Conservation (phyloP, 2,113 vertebrate genomes). For the Garra rufa region DNA sequence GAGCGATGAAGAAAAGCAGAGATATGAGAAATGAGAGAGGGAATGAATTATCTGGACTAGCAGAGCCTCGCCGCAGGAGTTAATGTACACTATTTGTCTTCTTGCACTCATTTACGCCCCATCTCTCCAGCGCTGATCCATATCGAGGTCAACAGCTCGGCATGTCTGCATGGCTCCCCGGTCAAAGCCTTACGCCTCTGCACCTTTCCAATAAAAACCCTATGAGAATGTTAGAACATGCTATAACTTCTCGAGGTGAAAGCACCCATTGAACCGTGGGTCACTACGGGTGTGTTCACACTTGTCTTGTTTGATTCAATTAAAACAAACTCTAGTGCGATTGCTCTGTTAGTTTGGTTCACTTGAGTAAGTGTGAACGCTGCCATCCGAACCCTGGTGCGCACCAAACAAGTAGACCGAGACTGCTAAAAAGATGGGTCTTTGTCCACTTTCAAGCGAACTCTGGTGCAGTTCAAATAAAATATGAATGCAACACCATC, state of each 20-base stretch:
- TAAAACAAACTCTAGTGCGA: too few species aligned
- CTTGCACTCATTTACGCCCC: constrained; percentile 64
- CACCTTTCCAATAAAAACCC: not conserved
- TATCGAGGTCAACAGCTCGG: constrained; percentile 68
- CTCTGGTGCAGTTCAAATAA: too few species aligned
- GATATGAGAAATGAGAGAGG: constrained; percentile 57
- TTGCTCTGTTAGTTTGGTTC: too few species aligned
- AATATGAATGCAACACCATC: too few species aligned
- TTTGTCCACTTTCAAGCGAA: too few species aligned
- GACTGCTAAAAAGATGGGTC: too few species aligned
- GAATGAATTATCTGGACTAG: constrained; percentile 67
- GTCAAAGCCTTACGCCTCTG: not conserved
- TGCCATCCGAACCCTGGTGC: too few species aligned
- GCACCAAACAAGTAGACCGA: too few species aligned
- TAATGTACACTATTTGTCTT: constrained; percentile 72
- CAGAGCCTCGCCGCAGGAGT: constrained; percentile 61
- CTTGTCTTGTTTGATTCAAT: too few species aligned
- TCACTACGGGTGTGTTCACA: too few species aligned
- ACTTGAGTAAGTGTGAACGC: too few species aligned
- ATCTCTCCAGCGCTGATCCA: constrained; percentile 64
- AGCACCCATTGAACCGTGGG: not conserved
- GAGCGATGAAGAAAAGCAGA: not conserved
- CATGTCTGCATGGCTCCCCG: not conserved
- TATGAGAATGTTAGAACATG: not conserved
- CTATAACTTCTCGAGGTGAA: not conserved